Base-by-base conservation (phyloP, 2,113 vertebrate genomes). In the Spilogale gracilis region DNA sequence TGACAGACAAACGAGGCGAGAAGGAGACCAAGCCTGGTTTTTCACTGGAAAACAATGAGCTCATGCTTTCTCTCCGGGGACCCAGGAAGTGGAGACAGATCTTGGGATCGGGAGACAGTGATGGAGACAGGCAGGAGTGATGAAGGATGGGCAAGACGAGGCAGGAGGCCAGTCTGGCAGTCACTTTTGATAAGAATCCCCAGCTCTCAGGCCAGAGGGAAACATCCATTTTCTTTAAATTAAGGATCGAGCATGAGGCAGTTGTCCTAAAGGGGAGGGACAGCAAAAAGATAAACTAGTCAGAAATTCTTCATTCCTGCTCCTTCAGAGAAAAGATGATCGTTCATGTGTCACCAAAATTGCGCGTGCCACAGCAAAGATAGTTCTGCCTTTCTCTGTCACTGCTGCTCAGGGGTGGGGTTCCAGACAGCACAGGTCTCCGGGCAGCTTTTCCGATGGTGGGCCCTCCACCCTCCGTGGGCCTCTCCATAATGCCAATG, bases 1-100 rank as follows among this genome's bases (percentile, higher is more conserved):
- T 98, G 97, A 95, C 85, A 98, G 98, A 97, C 95, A 98, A 97
- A 97, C 43, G 92, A 98, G 97, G 97, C 82, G 82, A 98, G 87
- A 73, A 98, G 95, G 95, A 98, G 97, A 96, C 95, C 98, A 96
- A 95, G 96, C 84, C 92, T 83, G 91, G 97, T 96, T 98, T 98
- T 98, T 94, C 97, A 92, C 97, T 97, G 97, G 98, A 97, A 98
- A 99, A 97, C 67, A 88, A 98, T 98, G 98, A 99, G 98, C 98
- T 99, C 98, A 98, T 92, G 76, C 95, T 94, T 97, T 97, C 96
- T 98, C 98, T 98, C 98, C 67, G 63, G 97, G 97, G 98, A 97
- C 97, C 67, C 63, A 76, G 89, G 94, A 95, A 98, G 94, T 91
- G 85, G 85, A 94, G 97, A 96, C 88, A 86, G 95, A 67, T n/a